Base-by-base conservation (phyloP, 2,888 invertebrate species). In the Mimumesa dahlbomi region DNA sequence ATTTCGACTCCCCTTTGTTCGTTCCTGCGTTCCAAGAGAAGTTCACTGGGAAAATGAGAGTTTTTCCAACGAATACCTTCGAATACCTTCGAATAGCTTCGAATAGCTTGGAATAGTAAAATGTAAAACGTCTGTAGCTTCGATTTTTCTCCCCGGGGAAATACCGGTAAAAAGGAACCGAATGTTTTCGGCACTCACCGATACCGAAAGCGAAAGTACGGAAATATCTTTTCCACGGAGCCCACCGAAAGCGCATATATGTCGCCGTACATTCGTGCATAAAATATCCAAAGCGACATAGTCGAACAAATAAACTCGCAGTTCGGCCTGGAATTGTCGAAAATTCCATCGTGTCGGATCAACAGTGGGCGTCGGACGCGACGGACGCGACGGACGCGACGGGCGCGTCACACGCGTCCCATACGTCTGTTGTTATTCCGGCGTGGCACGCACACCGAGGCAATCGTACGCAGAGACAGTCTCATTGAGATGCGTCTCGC, bases 401-500 rank as follows among this genome's bases (percentile, higher is more conserved):
- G 43, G 68, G 67, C 42, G 62, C 48, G 58, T 65, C 62, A 73
- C 61, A 69, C 46, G 53, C 57, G 64, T 75, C 72, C 70, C 61
- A 31, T 7, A 16, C 25, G 25, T 25, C 25, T 25, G 4, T 25
- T 25, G 53, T 14, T 21, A 36, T 25, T 36, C 25, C 16, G 18
- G 11, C 22, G 11, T 25, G 18, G n/a, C n/a, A n/a, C 34, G 34
- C 1, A 34, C 34, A n/a, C 34, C 4, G 0, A 4, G 34, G n/a
- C 34, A 25, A 5, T 25, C 3, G 7, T 7, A 3, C 34, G 34
- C 11, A 34, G 34, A 34, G 34, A 63, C 57, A n/a, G 19, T 52
- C 84, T 88, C 88, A 89, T 88, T 87, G 86, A 78, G 87, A 89
- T 89, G 88, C 88, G 84, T 88, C 88, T 87, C 88, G 85, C 83